phyloP scores from a whole-genome alignment of 2,113 vertebrate genomes.

The Gymnarchus niloticus region DNA sequence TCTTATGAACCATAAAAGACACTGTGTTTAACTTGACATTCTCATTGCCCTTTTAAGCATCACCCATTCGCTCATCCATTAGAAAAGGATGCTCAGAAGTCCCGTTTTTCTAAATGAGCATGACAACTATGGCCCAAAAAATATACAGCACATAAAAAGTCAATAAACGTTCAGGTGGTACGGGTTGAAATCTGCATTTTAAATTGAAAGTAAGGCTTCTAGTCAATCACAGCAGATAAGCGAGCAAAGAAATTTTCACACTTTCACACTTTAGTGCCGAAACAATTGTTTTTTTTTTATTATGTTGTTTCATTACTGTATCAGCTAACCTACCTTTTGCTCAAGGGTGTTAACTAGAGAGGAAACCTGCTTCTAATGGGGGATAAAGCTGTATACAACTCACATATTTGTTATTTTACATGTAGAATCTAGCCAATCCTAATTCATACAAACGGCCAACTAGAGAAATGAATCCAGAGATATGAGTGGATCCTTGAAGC shows the following conservation, averaged over 20 bases:
- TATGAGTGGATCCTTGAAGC: no score
- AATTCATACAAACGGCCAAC: background rate
- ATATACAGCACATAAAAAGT: no score
- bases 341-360: background rate
- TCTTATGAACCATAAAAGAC: conserved; percentile 8
- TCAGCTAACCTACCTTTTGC: background rate
- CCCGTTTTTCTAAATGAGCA: background rate
- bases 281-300: background rate
- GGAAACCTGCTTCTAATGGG: background rate
- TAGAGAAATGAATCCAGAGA: background rate
- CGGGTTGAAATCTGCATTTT: background rate
- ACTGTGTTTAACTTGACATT: background rate
- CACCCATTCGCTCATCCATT: background rate
- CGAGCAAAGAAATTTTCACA: background rate
- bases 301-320: background rate
- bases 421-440: background rate
- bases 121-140: background rate
- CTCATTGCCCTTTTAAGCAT: background rate
- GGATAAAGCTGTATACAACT: background rate
- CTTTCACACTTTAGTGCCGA: background rate
- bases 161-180: no score
- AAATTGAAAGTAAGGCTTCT: background rate
- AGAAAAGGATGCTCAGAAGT: background rate
- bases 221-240: background rate
- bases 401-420: background rate